A percentile compares a stretch with the other conserved stretches of the same genome.
Evolutionary conservation across 2,797 vertebrate species (phyloP).

Genomic region (Malacoraja senta): DNA sequence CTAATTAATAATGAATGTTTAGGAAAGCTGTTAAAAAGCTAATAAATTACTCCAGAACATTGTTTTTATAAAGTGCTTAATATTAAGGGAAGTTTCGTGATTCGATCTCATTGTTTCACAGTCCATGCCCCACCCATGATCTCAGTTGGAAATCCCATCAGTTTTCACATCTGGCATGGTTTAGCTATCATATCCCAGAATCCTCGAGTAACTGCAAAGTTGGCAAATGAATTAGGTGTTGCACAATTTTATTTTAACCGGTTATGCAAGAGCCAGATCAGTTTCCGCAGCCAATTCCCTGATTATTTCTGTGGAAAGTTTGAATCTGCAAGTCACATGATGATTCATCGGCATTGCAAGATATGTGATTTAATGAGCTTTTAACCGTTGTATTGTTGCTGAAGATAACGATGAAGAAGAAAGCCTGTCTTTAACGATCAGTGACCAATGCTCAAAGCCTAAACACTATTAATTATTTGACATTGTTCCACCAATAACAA

Average conservation of each 20-base stretch:
- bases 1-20: not conserved
- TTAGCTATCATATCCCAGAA: not conserved
- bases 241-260: not conserved
- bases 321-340: not conserved
- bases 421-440: not conserved
- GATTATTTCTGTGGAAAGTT: slow-evolving; percentile 18
- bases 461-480: not conserved
- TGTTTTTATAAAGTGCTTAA: not conserved
- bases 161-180: not conserved
- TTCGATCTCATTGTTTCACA: not conserved
- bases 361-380: not conserved
- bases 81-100: not conserved
- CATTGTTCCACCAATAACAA: not conserved
- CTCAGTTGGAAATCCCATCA: not conserved
- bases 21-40: not conserved
- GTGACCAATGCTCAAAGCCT: not conserved
- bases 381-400: not conserved
- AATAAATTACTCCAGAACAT: not conserved
- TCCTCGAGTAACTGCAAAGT: not conserved
- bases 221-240: not conserved
- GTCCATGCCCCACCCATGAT: not conserved
- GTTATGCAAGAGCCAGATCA: not conserved
- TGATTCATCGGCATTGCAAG: not conserved
- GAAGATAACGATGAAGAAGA: not conserved
- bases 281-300: not conserved